Conservation (phyloP, 2,888 invertebrate genomes). For the Blera fallax region DNA sequence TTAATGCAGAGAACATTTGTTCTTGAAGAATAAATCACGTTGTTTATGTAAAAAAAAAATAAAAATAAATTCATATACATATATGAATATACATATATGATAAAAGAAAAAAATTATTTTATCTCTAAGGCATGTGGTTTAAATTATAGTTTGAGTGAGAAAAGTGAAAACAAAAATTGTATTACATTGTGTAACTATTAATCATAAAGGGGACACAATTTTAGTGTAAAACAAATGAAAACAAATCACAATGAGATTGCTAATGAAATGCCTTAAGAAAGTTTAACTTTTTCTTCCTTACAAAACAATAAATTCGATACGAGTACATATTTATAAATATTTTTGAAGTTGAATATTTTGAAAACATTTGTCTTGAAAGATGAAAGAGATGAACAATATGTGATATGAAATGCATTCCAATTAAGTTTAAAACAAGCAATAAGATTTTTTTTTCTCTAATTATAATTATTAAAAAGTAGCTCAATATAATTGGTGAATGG, state of each 20-base stretch:
- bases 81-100: background rate
- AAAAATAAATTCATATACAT: slow-evolving; percentile 12
- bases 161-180: background rate
- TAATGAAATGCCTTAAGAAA: slow-evolving; percentile 65
- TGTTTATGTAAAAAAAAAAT: slow-evolving; percentile 23
- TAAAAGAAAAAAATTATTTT: too few species aligned
- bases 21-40: slow-evolving; percentile 4
- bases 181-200: background rate
- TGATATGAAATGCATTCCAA: slow-evolving; percentile 69
- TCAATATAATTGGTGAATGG: slow-evolving; percentile 19
- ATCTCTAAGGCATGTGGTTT: too few species aligned
- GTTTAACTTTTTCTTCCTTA: slow-evolving; percentile 54
- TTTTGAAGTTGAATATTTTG: slow-evolving; percentile 20
- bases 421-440: slow-evolving; percentile 51
- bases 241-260: slow-evolving; percentile 49
- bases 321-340: slow-evolving; percentile 13
- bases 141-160: slow-evolving; percentile 34
- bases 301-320: background rate
- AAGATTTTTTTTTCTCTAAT: background rate
- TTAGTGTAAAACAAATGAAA: slow-evolving; percentile 31
- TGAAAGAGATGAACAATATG: slow-evolving; percentile 52
- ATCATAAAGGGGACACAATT: slow-evolving; percentile 28
- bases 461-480: background rate
- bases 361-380: background rate
- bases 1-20: slow-evolving; percentile 16